phyloP scores from a whole-genome alignment of 2,888 invertebrate genomes.

The Protonemura montana region DNA sequence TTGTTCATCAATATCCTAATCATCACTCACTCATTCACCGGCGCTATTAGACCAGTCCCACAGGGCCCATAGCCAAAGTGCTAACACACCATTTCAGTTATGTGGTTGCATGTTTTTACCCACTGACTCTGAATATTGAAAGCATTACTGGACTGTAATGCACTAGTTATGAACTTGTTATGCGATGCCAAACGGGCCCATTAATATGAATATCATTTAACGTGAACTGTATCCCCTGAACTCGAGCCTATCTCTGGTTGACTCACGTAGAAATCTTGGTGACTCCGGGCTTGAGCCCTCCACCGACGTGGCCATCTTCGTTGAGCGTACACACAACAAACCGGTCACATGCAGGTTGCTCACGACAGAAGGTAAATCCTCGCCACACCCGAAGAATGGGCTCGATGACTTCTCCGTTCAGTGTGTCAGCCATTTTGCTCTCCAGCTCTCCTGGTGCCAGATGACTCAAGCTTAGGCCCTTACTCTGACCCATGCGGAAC shows the following conservation, averaged over 20 bases:
- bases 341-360: constrained; percentile 76
- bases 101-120: too few relatives aligned
- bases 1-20: too few relatives aligned
- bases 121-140: too few relatives aligned
- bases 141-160: too few relatives aligned
- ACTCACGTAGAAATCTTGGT: constrained; percentile 68
- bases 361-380: constrained; percentile 76
- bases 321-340: constrained; percentile 83
- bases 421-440: constrained; percentile 77
- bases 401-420: constrained; percentile 84
- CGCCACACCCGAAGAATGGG: constrained; percentile 83
- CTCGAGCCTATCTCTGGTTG: constrained; percentile 70
- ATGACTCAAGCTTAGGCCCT: constrained; percentile 69
- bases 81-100: too few relatives aligned
- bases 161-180: too few relatives aligned
- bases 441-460: constrained; percentile 77
- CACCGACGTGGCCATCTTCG: constrained; percentile 65
- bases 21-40: too few relatives aligned
- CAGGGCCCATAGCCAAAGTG: too few relatives aligned
- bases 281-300: constrained; percentile 73
- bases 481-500: constrained; percentile 73
- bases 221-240: constrained; percentile 70
- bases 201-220: too few relatives aligned
- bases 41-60: too few relatives aligned
- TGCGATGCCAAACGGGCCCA: too few relatives aligned